Evolutionary conservation across 2,113 vertebrate species (phyloP).

Genomic region (Oxyura jamaicensis): DNA sequence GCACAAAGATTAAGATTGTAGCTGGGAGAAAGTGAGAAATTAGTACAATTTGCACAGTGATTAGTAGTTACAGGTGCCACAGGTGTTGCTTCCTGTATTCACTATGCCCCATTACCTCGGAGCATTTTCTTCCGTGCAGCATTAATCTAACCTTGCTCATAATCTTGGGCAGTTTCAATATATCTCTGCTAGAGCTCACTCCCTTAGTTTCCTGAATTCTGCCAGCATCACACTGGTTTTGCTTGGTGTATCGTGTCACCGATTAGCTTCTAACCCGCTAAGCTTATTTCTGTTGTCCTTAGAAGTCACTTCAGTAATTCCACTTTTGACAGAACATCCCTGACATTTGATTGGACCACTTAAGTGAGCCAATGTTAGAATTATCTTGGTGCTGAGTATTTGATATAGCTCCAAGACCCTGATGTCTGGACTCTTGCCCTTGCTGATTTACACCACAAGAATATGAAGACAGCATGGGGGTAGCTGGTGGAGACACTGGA

Average conservation of each 20-base stretch:
- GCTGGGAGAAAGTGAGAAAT: background rate
- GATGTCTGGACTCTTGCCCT: background rate
- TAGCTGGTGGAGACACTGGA: background rate
- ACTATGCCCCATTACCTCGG: background rate
- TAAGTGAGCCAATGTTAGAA: background rate
- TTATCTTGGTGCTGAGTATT: background rate
- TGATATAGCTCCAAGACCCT: background rate
- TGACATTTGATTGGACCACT: background rate
- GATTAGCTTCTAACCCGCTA: background rate
- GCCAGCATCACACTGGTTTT: accelerated
- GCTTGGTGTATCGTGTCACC: background rate
- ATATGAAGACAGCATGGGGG: background rate
- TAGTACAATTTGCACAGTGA: background rate
- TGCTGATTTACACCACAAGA: background rate
- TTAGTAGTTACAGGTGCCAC: background rate
- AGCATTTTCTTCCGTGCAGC: background rate
- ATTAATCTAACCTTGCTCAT: background rate
- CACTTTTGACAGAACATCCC: background rate
- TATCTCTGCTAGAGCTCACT: background rate
- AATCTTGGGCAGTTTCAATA: accelerated
- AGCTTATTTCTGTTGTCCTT: background rate
- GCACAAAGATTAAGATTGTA: background rate
- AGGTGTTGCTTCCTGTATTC: background rate
- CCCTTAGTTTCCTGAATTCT: background rate
- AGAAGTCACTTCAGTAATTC: background rate